Evolutionary conservation across 1,140 invertebrate species (phyloP), one percentile per base, ranked within the genome.

Genomic region (Solenopsis invicta): DNA sequence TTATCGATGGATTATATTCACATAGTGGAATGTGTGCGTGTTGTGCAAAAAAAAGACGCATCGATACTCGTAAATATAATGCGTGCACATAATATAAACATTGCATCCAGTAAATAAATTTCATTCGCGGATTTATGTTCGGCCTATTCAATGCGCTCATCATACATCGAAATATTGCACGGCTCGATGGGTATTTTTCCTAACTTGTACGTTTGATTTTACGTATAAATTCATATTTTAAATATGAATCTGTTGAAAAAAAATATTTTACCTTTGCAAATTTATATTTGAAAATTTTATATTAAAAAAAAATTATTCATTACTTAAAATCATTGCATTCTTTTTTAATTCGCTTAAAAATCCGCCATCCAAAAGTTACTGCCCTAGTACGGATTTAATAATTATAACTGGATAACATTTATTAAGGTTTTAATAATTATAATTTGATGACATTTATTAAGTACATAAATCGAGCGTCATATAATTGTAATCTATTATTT

Each of bases 21-120:
- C 3, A 45, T 75, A 61, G 74, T 62, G 18, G 24, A 74, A 82
- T 48, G 2, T 48, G 6, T 34, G 24, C 41, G 52, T 67, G 45
- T 12, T 9, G 24, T 9, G 24, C 2, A 10, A 61, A 45, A 37
- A 84, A 18, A 34, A 72, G 59, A 24, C 9, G 54, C n/a, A 74
- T 71, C 13, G 41, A 34, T 5, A 24, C 24, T 5, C 18, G 24
- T 61, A 82, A 82, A 82, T 74, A 61, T 84, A 75, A 75, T 61
- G 18, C 48, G 50, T 48, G 45, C 41, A 37, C 12, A 48, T 72
- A 82, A 74, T 48, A 74, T 61, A 84, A 75, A 81, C 45, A 48
- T 54, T 81, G 41, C 16, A 56, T 71, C n/a, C 16, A 29, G 48
- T 81, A 59, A 71, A 71, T 71, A 81, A 81, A 81, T 81, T 81